Conservation (phyloP, 2,888 invertebrate genomes). For the Stenichneumon culpator region DNA sequence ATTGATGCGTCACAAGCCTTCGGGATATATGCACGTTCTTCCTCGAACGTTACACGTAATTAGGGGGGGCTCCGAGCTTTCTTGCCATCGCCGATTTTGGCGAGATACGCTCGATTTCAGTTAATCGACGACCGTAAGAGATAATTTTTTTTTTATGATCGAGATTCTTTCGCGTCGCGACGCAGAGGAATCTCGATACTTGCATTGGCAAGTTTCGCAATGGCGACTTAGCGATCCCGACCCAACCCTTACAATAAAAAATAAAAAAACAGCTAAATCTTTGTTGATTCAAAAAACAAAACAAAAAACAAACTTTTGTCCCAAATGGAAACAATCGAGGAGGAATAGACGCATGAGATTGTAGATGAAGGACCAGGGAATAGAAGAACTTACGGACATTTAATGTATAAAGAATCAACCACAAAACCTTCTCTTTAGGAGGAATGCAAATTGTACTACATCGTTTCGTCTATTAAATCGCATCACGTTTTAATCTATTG, state of each 20-base stretch:
- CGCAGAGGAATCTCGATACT: no score
- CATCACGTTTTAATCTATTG: no score
- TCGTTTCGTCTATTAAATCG: no score
- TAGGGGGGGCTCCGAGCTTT: not conserved
- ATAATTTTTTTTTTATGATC: not conserved
- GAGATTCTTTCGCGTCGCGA: not conserved
- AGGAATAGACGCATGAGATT: no score
- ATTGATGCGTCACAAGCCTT: not conserved
- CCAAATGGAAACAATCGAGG: no score
- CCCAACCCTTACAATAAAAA: no score
- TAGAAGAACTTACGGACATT: no score
- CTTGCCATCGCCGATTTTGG: conserved; percentile 3
- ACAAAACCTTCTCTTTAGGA: no score
- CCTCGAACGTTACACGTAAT: not conserved
- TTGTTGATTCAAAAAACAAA: not conserved
- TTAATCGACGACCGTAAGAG: not conserved
- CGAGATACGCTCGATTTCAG: not conserved
- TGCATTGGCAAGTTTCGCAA: not conserved
- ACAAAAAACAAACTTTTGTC: no score
- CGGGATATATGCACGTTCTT: not conserved
- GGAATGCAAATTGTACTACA: no score
- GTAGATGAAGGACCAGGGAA: no score
- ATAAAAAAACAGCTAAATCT: not conserved
- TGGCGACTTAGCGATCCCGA: not conserved
- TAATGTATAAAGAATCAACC: rapidly evolving